phyloP scores from a whole-genome alignment of 2,797 vertebrate genomes.

The Tiaroga cobitis region DNA sequence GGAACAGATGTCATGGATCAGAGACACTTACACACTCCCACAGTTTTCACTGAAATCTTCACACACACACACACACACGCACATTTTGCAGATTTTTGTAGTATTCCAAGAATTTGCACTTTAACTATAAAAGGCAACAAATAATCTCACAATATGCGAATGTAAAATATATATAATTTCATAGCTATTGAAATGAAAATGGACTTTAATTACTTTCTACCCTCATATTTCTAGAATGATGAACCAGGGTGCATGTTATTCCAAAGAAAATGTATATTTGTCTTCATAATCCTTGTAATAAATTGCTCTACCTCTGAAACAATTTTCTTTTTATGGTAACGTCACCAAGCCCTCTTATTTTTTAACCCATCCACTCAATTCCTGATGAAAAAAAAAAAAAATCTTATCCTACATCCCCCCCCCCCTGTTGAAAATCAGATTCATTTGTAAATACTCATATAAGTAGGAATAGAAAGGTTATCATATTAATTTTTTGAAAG shows the following conservation, averaged over 20 bases:
- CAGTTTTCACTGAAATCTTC: constrained; percentile 11
- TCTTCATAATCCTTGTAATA: constrained; percentile 1
- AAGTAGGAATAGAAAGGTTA: not conserved
- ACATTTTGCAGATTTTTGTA: constrained; percentile 28
- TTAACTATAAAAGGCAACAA: not conserved
- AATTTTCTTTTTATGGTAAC: not conserved
- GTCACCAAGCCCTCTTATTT: not conserved
- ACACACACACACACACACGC: not conserved
- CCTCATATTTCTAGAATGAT: not conserved
- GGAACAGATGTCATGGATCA: constrained; percentile 54
- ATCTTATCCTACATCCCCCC: not conserved
- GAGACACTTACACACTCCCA: constrained; percentile 40
- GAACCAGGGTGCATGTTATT: not conserved
- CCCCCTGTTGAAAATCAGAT: not conserved
- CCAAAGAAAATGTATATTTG: not conserved
- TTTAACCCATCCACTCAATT: not conserved
- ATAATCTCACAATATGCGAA: not conserved
- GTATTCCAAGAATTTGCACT: not conserved
- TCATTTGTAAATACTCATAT: not conserved
- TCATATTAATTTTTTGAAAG: not conserved
- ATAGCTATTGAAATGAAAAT: not conserved
- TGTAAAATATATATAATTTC: not conserved
- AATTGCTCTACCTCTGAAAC: not conserved
- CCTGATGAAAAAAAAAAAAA: not conserved
- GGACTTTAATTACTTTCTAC: not conserved